These are phyloP conservation scores for Phengaris arion DNA, from an alignment of 2,888 invertebrate species.

Conservation along the genomic window DNA sequence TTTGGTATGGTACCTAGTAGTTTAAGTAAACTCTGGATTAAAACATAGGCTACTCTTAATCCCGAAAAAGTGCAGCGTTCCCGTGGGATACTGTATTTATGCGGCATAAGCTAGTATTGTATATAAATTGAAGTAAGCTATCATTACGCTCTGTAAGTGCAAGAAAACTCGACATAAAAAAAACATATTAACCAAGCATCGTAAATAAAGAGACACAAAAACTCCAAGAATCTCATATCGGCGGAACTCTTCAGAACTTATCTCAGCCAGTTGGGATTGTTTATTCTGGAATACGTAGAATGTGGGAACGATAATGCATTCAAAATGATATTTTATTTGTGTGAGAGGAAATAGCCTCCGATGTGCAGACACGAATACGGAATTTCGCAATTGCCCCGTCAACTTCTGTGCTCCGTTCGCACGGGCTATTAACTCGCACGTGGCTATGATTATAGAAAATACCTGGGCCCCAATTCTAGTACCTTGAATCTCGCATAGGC, in stretches of 20 bases:
- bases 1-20: too few relatives aligned
- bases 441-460: not conserved
- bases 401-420: slow-evolving; percentile 2
- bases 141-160: too few relatives aligned
- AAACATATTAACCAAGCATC: not conserved
- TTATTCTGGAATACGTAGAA: not conserved
- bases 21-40: too few relatives aligned
- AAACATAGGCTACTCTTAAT: too few relatives aligned
- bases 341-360: slow-evolving; percentile 32
- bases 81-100: too few relatives aligned
- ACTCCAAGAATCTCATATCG: slow-evolving; percentile 11
- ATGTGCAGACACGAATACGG: slow-evolving; percentile 32
- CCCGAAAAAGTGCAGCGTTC: too few relatives aligned
- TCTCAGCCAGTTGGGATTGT: not conserved
- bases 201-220: not conserved
- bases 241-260: not conserved
- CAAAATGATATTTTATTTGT: slow-evolving; percentile 31
- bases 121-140: too few relatives aligned
- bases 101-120: too few relatives aligned
- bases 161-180: too few relatives aligned
- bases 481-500: too few relatives aligned
- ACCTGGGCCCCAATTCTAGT: too few relatives aligned
- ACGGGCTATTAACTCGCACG: not conserved
- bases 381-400: slow-evolving; percentile 32
- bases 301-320: slow-evolving; percentile 28